Evolutionary conservation across 2,888 invertebrate species (phyloP), one percentile per base, ranked within the genome.

Genomic region (Eupithecia subumbrata): DNA sequence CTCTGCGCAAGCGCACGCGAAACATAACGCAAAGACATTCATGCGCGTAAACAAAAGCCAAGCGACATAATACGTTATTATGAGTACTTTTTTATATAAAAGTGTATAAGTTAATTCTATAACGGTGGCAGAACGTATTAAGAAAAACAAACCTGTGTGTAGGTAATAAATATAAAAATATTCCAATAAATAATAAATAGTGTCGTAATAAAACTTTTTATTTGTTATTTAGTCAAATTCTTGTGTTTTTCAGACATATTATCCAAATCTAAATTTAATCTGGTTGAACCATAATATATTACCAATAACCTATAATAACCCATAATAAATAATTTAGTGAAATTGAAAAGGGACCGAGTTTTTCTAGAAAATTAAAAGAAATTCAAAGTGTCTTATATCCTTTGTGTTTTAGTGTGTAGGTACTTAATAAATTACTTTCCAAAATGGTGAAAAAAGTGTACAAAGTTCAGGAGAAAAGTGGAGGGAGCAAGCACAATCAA

Each of bases 401-500:
- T 40, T 40, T 40, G 40, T 45, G 11, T 45, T 45, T 16, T 1
- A 45, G n/a, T 60, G 12, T 25, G 3, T 4, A 63, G 25, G 7
- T 63, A 7, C 5, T 8, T 16, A 30, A 63, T 63, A 7, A 34
- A 9, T 30, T 18, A 34, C 12, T 18, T 64, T 64, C 16, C 16
- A 64, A 64, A 67, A 68, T 68, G 68, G 68, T 43, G 25, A 40
- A 43, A 37, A 16, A 68, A 16, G 14, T 43, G 40, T 68, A 43
- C 8, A 68, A 68, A 43, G 43, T 68, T 43, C 40, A 68, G n/a
- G 25, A 68, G 2, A 68, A 68, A 25, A 7, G 16, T n/a, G 22
- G 5, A 22, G 68, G 68, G 11, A 68, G 68, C 43, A 68, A 68
- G 9, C 68, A 68, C 16, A 68, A 68, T 14, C 68, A 68, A 68